A percentile compares a stretch with the other conserved stretches of the same genome.
Conservation (phyloP, 1,140 invertebrate species). For the Drosophila leontia region DNA sequence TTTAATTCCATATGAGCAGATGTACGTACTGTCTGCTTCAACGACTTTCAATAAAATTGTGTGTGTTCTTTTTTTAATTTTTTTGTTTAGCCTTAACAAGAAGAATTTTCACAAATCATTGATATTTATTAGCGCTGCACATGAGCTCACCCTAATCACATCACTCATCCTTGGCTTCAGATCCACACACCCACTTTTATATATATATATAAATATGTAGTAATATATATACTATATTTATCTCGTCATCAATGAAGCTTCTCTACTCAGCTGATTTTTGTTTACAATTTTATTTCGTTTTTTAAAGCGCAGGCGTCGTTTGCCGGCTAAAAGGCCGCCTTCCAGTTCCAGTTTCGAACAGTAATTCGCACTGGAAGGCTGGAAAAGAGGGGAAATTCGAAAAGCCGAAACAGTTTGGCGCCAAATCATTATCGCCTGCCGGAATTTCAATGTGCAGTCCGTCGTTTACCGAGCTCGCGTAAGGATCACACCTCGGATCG, state of each 20-base stretch:
- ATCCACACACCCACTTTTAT: not conserved
- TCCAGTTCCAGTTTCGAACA: constrained; percentile 59
- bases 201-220: not conserved
- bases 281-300: constrained; percentile 40
- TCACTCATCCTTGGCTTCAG: constrained; percentile 8
- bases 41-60: constrained; percentile 24
- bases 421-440: constrained; percentile 38
- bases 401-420: constrained; percentile 51
- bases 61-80: not conserved
- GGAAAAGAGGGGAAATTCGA: constrained; percentile 65
- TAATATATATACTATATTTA: constrained; percentile 2
- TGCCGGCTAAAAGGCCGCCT: constrained; percentile 51
- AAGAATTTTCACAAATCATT: constrained; percentile 37
- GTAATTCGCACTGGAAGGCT: constrained; percentile 56
- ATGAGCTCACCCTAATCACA: constrained; percentile 25
- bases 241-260: constrained; percentile 52
- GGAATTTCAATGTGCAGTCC: constrained; percentile 38
- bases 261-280: constrained; percentile 58
- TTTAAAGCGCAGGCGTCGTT: constrained; percentile 51
- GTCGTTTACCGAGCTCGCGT: constrained; percentile 54
- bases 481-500: constrained; percentile 51
- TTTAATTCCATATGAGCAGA: constrained; percentile 25
- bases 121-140: constrained; percentile 25
- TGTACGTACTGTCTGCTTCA: constrained; percentile 4
- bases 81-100: not conserved